A percentile compares a stretch with the other conserved stretches of the same genome.
Conservation (phyloP, 2,888 invertebrate genomes). For the Panopea generosa region DNA sequence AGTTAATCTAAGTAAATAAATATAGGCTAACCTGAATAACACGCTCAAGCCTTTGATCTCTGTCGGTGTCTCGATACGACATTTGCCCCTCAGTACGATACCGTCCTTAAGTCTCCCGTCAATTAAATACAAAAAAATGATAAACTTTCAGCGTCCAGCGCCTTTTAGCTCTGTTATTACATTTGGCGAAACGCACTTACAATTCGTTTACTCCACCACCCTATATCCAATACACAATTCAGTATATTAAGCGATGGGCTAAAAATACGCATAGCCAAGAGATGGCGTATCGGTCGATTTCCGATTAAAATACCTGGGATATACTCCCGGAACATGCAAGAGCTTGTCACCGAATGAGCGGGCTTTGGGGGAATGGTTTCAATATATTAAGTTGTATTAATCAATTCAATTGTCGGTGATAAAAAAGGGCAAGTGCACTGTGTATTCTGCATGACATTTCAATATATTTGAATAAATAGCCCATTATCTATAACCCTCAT, state of each 20-base stretch:
- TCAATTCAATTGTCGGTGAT: slow-evolving; percentile 34
- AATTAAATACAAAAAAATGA: too few relatives aligned
- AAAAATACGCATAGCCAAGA: slow-evolving; percentile 22
- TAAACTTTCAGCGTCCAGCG: too few relatives aligned
- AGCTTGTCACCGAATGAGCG: slow-evolving; percentile 32
- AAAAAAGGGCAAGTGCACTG: too few relatives aligned
- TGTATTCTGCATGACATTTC: too few relatives aligned
- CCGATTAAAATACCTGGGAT: slow-evolving; percentile 39
- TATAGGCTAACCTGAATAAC: slow-evolving; percentile 78
- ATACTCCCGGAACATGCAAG: slow-evolving; percentile 19
- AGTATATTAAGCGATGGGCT: slow-evolving; percentile 18
- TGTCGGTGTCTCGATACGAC: slow-evolving; percentile 71
- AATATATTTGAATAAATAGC: too few relatives aligned
- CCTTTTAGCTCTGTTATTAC: too few relatives aligned
- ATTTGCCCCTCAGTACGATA: slow-evolving; percentile 52
- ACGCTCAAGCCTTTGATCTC: slow-evolving; percentile 79
- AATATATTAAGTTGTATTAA: slow-evolving; percentile 23
- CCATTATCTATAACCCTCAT: too few relatives aligned
- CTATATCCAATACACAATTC: slow-evolving; percentile 36
- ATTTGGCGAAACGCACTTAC: too few relatives aligned
- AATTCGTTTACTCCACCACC: slow-evolving; percentile 31
- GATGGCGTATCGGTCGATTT: slow-evolving; percentile 32
- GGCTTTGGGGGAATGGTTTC: slow-evolving; percentile 20
- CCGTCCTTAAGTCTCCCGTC: too few relatives aligned
- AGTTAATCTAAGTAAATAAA: slow-evolving; percentile 22